phyloP scores from a whole-genome alignment of 2,888 invertebrate genomes.

The Tipula helvola region DNA sequence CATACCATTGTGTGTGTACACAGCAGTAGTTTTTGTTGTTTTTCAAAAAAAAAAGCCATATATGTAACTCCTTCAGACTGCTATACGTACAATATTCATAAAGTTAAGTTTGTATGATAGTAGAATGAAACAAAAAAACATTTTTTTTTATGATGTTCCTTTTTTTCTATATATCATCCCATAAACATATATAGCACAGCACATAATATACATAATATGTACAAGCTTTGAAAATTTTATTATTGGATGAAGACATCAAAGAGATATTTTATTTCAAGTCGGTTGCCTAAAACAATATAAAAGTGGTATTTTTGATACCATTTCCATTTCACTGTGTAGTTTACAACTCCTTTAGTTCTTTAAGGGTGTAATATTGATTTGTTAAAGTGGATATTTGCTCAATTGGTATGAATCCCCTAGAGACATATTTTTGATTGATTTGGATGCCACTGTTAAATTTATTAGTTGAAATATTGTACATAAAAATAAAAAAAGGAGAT shows the following conservation, averaged over 20 bases:
- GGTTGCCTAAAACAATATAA: slow-evolving; percentile 4
- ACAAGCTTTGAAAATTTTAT: neutral
- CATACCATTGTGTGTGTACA: neutral
- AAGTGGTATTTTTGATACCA: slow-evolving; percentile 4
- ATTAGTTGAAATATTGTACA: neutral
- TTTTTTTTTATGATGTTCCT: neutral
- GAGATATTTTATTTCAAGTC: slow-evolving; percentile 4
- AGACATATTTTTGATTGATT: neutral
- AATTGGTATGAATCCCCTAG: neutral
- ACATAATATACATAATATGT: too few relatives aligned
- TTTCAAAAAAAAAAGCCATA: too few relatives aligned
- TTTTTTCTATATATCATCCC: neutral
- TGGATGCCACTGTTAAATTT: neutral
- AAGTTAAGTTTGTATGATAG: neutral
- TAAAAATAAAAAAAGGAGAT: neutral
- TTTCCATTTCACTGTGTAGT: neutral
- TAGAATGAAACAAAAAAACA: neutral
- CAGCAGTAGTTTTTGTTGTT: neutral
- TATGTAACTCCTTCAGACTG: neutral
- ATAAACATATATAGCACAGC: neutral
- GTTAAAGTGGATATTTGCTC: neutral
- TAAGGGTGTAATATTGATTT: neutral
- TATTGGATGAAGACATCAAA: neutral
- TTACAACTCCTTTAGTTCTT: neutral
- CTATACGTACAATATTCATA: neutral